Percentiles rank a stretch among this genome's conserved stretches.
phyloP scores from a whole-genome alignment of 2,888 invertebrate genomes.

The Copidosoma aretas region DNA sequence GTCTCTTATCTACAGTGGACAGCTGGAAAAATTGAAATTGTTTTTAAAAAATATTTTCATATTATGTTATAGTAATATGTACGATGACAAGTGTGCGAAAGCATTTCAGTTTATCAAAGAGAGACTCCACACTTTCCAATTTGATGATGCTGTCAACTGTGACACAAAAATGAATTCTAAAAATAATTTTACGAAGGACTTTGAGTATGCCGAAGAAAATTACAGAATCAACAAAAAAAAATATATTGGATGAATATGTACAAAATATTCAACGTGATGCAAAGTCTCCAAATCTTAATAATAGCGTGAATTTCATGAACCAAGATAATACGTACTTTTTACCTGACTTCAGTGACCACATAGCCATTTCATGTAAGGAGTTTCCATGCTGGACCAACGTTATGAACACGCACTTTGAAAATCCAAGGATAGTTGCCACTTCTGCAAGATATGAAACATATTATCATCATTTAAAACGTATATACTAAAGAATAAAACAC shows the following conservation, averaged over 20 bases:
- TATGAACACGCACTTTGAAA: constrained; percentile 1
- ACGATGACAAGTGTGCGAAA: not conserved
- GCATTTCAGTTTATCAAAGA: not conserved
- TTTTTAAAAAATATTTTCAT: not conserved
- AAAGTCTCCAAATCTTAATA: no score
- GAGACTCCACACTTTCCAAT: not conserved
- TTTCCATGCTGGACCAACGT: constrained; percentile 12
- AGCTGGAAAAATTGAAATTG: not conserved
- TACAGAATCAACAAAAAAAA: no score
- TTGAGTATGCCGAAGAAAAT: no score
- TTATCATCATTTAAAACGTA: not conserved
- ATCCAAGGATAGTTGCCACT: not conserved
- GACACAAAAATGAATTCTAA: not conserved
- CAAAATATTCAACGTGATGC: no score
- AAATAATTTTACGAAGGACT: not conserved
- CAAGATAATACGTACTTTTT: constrained; percentile 14
- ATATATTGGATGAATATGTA: no score
- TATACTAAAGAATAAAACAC: not conserved
- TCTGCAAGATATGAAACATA: not conserved
- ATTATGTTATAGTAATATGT: not conserved
- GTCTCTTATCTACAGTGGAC: not conserved
- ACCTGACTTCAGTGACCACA: not conserved
- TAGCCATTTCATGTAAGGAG: not conserved
- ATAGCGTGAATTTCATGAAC: no score
- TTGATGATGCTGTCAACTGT: not conserved